Conservation (phyloP, 1,140 invertebrate species). For the Eubasilissa regina region DNA sequence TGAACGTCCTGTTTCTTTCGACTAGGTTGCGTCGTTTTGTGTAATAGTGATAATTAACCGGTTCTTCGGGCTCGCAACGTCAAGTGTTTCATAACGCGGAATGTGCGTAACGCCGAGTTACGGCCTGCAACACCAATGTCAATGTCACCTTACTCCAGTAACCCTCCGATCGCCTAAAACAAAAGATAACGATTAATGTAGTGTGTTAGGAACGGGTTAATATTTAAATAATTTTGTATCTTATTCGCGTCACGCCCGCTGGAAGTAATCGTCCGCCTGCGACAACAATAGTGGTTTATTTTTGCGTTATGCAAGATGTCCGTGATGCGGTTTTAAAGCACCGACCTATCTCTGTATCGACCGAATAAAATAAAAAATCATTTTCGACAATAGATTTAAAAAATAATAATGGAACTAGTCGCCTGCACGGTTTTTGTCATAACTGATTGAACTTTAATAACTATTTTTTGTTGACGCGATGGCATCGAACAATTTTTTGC, state of each 20-base stretch:
- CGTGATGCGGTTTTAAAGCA: slow-evolving; percentile 3
- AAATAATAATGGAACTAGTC: too few relatives aligned
- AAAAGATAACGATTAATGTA: too few relatives aligned
- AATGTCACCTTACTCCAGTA: slow-evolving; percentile 55
- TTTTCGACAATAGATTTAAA: neutral
- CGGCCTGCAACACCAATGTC: slow-evolving; percentile 48
- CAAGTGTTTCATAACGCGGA: slow-evolving; percentile 39
- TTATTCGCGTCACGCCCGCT: neutral
- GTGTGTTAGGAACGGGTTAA: neutral
- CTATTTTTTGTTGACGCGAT: too few relatives aligned
- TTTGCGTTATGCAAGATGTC: neutral
- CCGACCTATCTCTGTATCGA: too few relatives aligned
- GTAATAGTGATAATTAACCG: neutral
- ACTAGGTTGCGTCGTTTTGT: neutral
- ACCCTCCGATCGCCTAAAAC: slow-evolving; percentile 2
- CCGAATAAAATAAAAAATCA: neutral
- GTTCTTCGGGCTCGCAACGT: slow-evolving; percentile 19
- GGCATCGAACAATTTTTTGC: too few relatives aligned
- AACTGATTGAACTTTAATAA: too few relatives aligned
- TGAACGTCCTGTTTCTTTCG: neutral
- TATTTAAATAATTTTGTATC: neutral
- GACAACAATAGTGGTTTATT: slow-evolving; percentile 16
- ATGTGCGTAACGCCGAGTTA: slow-evolving; percentile 35
- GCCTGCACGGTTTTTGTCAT: too few relatives aligned
- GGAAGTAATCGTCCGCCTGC: neutral